Percentiles rank a stretch among this genome's conserved stretches.
Evolutionary conservation across 2,888 invertebrate species (phyloP).

Genomic region (Blera fallax): DNA sequence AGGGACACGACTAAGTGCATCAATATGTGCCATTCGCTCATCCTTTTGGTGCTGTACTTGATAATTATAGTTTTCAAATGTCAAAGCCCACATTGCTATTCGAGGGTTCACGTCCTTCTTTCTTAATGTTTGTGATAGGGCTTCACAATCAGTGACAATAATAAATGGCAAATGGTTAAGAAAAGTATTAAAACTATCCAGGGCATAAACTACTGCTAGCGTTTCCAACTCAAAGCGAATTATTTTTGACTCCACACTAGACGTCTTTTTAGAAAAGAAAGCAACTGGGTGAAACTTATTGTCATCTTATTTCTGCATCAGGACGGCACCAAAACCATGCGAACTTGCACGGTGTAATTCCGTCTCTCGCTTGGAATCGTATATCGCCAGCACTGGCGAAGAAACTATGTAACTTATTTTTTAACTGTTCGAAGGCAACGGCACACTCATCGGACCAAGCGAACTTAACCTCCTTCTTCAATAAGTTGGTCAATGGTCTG

Average conservation of each 20-base stretch:
- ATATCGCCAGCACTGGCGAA: no score
- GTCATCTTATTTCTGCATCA: conserved; percentile 57
- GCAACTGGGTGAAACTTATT: conserved; percentile 24
- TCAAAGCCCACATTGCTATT: conserved; percentile 25
- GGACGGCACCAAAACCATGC: conserved; percentile 74
- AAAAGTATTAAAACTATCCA: conserved; percentile 17
- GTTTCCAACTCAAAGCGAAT: conserved; percentile 37
- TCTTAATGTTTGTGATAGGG: conserved; percentile 27
- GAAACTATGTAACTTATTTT: no score
- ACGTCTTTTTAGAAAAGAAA: conserved; percentile 7
- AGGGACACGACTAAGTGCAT: conserved; percentile 19
- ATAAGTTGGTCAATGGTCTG: no score
- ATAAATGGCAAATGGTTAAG: conserved; percentile 18
- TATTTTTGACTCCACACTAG: background rate
- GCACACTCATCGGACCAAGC: no score
- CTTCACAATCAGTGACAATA: conserved; percentile 32
- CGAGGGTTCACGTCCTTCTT: conserved; percentile 46
- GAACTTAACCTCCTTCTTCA: no score
- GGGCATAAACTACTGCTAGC: conserved; percentile 3
- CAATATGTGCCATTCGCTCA: conserved; percentile 29
- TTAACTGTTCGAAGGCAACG: no score
- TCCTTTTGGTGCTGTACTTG: conserved; percentile 22
- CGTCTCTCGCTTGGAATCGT: no score
- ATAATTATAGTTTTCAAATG: conserved; percentile 29
- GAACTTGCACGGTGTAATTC: no score